Conservation (phyloP, 2,113 vertebrate genomes). For the Blennius ocellaris region DNA sequence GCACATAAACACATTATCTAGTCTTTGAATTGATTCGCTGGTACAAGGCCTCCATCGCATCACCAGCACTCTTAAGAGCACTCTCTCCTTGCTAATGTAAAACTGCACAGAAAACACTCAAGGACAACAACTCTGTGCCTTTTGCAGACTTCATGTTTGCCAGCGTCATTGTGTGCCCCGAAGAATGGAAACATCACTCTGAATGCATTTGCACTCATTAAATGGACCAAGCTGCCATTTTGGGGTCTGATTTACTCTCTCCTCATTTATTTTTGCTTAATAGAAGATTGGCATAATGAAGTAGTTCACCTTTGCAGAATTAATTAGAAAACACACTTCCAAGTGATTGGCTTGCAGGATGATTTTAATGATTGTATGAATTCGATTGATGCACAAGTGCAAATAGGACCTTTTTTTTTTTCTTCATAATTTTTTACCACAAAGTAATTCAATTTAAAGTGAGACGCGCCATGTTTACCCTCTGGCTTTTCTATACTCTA, state of each 20-base stretch:
- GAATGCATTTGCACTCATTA: conserved; percentile 45
- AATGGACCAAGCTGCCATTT: conserved; percentile 8
- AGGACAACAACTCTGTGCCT: background rate
- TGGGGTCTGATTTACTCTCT: conserved; percentile 25
- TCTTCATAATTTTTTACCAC: background rate
- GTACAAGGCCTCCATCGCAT: conserved; percentile 7
- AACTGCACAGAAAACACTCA: conserved; percentile 1
- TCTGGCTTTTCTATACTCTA: too few relatives aligned
- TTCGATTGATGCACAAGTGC: conserved; percentile 9
- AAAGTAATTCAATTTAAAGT: background rate
- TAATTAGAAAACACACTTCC: conserved; percentile 21
- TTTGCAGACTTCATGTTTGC: background rate
- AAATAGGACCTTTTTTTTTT: background rate
- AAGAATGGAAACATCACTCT: conserved; percentile 14
- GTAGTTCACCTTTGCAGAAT: background rate
- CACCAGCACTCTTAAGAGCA: background rate
- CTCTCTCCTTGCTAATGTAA: conserved; percentile 21
- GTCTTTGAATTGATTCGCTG: conserved; percentile 20
- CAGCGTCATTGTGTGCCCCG: conserved; percentile 1
- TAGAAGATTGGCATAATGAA: conserved; percentile 48
- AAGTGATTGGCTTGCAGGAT: background rate
- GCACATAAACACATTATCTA: conserved; percentile 19
- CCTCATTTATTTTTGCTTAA: conserved; percentile 47
- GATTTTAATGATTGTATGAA: conserved; percentile 11
- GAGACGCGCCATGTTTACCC: too few relatives aligned